A percentile compares a stretch with the other conserved stretches of the same genome.
Evolutionary conservation across 2,888 invertebrate genomes (phyloP).

Genomic region (Drosophila stalkeri): DNA sequence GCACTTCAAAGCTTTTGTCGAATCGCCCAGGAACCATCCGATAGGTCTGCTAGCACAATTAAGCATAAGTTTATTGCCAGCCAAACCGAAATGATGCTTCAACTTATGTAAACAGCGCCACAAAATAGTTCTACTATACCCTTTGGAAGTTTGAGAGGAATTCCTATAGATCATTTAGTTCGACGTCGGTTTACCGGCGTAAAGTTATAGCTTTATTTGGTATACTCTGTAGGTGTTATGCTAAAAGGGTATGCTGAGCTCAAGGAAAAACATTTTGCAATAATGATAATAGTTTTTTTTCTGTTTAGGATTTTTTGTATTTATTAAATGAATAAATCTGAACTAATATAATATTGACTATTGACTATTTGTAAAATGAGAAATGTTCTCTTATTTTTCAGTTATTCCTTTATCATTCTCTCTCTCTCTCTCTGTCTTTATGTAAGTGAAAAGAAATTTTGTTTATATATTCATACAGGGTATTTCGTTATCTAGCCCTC

Average conservation of each 20-base stretch:
- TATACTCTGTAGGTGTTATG: background rate
- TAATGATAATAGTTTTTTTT: no score
- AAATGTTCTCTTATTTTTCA: background rate
- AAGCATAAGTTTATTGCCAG: conserved; percentile 62
- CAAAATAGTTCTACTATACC: conserved; percentile 16
- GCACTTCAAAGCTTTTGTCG: conserved; percentile 61
- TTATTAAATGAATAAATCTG: no score
- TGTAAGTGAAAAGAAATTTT: background rate
- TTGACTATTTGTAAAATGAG: background rate
- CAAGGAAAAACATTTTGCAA: no score
- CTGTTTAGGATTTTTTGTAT: no score
- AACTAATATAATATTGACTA: background rate
- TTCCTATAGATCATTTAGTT: conserved; percentile 73
- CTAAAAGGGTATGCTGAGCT: background rate
- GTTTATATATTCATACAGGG: background rate
- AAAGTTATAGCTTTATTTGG: conserved; percentile 21
- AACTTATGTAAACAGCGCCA: conserved; percentile 61
- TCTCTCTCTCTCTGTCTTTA: background rate
- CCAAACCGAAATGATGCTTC: conserved; percentile 49
- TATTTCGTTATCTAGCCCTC: background rate
- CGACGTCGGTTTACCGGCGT: conserved; percentile 57
- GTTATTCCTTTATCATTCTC: background rate
- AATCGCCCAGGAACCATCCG: conserved; percentile 52
- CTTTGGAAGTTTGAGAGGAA: conserved; percentile 30
- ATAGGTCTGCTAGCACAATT: conserved; percentile 70